Evolutionary conservation across 2,888 invertebrate species (phyloP).

Genomic region (Nephrotoma guestfalica): DNA sequence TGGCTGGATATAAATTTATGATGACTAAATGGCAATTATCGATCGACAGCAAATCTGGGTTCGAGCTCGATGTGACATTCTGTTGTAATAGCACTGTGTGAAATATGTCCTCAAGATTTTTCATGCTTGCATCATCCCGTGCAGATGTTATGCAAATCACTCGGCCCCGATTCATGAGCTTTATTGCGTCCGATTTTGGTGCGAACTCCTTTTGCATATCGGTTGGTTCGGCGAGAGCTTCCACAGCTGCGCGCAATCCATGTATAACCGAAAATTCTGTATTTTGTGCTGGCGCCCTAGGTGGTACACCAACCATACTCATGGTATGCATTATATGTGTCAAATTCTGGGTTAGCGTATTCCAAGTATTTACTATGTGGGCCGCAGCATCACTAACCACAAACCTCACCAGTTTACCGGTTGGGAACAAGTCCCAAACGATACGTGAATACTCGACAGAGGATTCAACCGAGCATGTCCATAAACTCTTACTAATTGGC

Average conservation of each 20-base stretch:
- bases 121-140: slow-evolving; percentile 73
- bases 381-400: slow-evolving; percentile 78
- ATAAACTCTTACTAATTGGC: slow-evolving; percentile 81
- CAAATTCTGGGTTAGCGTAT: slow-evolving; percentile 66
- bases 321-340: slow-evolving; percentile 50
- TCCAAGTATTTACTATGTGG: slow-evolving; percentile 77
- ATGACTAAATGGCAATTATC: slow-evolving; percentile 83
- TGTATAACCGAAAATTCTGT: slow-evolving; percentile 58
- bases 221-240: slow-evolving; percentile 68
- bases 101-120: slow-evolving; percentile 75
- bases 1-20: slow-evolving; percentile 75
- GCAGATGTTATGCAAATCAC: slow-evolving; percentile 86
- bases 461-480: slow-evolving; percentile 94
- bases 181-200: slow-evolving; percentile 23
- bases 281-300: slow-evolving; percentile 38
- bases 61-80: slow-evolving; percentile 50
- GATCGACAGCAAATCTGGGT: slow-evolving; percentile 54
- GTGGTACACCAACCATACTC: slow-evolving; percentile 58
- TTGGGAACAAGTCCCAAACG: slow-evolving; percentile 93
- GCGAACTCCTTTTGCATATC: slow-evolving; percentile 47
- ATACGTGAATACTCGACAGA: slow-evolving; percentile 93
- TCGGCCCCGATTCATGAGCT: slow-evolving; percentile 39
- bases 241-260: slow-evolving; percentile 74
- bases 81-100: slow-evolving; percentile 66
- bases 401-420: slow-evolving; percentile 73